Base-by-base conservation (phyloP, 1,140 invertebrate genomes). In the Stenopsyche tienmushanensis region DNA sequence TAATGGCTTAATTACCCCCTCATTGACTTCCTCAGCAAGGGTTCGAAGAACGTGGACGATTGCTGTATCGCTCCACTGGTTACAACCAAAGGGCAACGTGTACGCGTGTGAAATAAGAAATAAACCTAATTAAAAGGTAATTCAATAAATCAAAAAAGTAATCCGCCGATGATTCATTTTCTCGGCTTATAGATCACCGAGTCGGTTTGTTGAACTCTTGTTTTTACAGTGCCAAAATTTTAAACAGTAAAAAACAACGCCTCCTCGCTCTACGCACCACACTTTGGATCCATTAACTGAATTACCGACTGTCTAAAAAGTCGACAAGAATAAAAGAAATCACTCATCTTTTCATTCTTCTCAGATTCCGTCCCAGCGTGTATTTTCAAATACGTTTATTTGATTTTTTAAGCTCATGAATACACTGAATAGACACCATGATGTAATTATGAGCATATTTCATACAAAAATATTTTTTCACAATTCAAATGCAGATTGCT, bases 221-320 rank as follows among this genome's bases (percentile, higher is more conserved):
- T 58, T 58, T 58, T 58, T 58, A 60, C 24, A 47, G 26, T 25
- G 24, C 17, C 24, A 26, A 13, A 20, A 21, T 47, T 21, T 20
- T 42, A 39, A 21, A 26, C 29, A 57, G 42, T 20, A 21, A 55
- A 29, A 15, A 57, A 57, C 24, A 34, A 21, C 34, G 24, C 34
- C 54, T 57, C 23, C 39, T 57, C 54, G 54, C 54, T 57, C 34
- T 57, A 57, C 54, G 54, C 54, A 57, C 29, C 15, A 39, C 34
- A 39, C 24, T 57, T 57, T 42, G 54, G 54, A 57, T 57, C 54
- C 54, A 57, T 57, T 57, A 57, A 57, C 34, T 57, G 54, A 57
- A 57, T 57, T 57, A 57, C 54, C 24, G 54, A 57, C 54, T 41
- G 54, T 57, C 39, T 10, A 26, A 57, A 57, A 57, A 57, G 26